Base-by-base conservation (phyloP, 1,140 invertebrate species). In the Drosophila lini region DNA sequence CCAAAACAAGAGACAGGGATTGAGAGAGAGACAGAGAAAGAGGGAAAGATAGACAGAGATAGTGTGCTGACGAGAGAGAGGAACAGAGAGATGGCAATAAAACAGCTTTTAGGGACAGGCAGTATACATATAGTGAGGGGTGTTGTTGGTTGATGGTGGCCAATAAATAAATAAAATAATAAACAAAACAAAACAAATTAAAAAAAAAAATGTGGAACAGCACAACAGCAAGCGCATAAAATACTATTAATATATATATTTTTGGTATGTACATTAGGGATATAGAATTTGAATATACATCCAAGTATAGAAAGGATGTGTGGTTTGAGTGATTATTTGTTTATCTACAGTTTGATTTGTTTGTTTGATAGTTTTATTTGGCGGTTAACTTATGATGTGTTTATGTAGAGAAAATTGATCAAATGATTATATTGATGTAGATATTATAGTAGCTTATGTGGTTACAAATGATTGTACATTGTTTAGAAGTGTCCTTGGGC, bases 191-290 rank as follows among this genome's bases (percentile, higher is more conserved):
- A 38, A 36, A 19, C 22, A 28, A 48, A 76, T 48, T 34, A 56
- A 61, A 42, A 53, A 68, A 48, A 55, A 40, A 60, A 61, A 69
- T 38, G 55, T 79, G 62, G 69, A 81, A 78, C 64, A 75, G 47
- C 67, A 84, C 81, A 83, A 80, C 80, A 83, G 77, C 74, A 82
- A 73, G 77, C 83, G 79, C 75, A 83, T 80, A 74, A 82, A 86
- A 77, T 75, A 75, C 53, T 68, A 78, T 69, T 61, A 64, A 58
- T 56, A 74, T 63, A 59, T 57, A 48, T 78, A 42, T 45, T 52
- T 70, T 38, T 28, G 78, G 47, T 53, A 8, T 53, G 28, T 59
- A 81, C 41, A 44, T 56, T 34, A 19, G 58, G 25, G 40, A 69
- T n/a, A 67, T 52, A 41, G 44, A 41, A 48, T 36, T 68, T 28